Evolutionary conservation across 2,113 vertebrate species (phyloP).

Genomic region (Dasyurus viverrinus): DNA sequence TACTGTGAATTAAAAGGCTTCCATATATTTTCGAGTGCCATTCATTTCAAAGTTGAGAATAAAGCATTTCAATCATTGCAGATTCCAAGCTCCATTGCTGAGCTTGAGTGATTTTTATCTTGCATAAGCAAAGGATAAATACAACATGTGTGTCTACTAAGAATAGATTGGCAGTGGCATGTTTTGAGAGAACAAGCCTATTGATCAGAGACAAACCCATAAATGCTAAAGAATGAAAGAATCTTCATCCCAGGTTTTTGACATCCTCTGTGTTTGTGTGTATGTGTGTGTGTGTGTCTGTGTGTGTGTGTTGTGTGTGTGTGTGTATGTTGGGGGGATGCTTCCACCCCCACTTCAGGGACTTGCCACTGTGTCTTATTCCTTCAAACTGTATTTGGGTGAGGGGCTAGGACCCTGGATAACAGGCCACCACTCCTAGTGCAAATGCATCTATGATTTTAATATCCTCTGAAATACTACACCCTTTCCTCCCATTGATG

Average conservation of each 20-base stretch:
- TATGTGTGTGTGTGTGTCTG: too few relatives aligned
- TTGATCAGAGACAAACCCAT: not conserved
- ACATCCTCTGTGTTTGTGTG: not conserved
- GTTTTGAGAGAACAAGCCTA: not conserved
- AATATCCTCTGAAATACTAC: not conserved
- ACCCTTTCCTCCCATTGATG: not conserved
- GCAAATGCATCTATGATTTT: not conserved
- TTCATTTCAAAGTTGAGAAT: constrained; percentile 43
- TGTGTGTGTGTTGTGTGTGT: too few relatives aligned
- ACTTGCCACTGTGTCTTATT: not conserved
- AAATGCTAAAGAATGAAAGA: not conserved
- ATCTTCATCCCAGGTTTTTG: not conserved
- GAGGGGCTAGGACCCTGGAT: not conserved
- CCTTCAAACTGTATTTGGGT: not conserved
- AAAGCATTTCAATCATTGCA: not conserved
- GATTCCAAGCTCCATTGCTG: not conserved
- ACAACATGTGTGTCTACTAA: not conserved
- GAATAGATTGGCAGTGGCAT: not conserved
- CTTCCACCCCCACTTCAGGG: not conserved
- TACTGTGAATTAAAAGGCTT: constrained; percentile 41
- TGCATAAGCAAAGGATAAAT: not conserved
- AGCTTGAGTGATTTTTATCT: not conserved
- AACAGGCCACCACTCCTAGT: not conserved
- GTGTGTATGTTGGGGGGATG: not conserved
- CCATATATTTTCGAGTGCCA: not conserved